Conservation (phyloP, 2,113 vertebrate species). For the Lepisosteus osseus region DNA sequence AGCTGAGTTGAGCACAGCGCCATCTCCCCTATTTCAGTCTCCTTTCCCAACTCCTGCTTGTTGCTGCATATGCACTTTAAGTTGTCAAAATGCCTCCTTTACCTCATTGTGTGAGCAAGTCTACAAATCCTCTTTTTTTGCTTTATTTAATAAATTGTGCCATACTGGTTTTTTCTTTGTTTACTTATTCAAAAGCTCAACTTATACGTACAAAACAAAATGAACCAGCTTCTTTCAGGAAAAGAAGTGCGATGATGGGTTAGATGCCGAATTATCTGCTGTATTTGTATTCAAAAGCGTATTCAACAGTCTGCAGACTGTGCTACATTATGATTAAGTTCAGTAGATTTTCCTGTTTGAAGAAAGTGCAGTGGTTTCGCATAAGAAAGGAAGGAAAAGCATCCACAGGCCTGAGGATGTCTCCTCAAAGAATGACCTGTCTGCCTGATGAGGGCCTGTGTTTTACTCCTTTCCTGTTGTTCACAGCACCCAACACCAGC, state of each 20-base stretch:
- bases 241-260: neutral
- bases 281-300: too few species aligned
- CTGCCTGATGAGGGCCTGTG: too few species aligned
- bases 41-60: conserved; percentile 11
- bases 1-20: neutral
- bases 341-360: too few species aligned
- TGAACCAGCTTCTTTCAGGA: neutral
- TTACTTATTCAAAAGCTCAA: neutral
- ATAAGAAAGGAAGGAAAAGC: too few species aligned
- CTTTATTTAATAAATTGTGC: conserved; percentile 17
- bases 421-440: too few species aligned
- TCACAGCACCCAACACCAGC: too few species aligned
- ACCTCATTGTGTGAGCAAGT: conserved; percentile 19
- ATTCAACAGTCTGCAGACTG: too few species aligned
- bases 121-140: conserved; percentile 4
- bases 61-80: conserved; percentile 20
- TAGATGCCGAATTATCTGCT: neutral
- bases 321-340: too few species aligned
- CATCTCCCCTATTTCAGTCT: neutral
- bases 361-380: too few species aligned
- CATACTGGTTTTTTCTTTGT: conserved; percentile 7
- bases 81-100: conserved; percentile 12
- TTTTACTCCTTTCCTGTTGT: too few species aligned
- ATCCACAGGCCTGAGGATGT: too few species aligned
- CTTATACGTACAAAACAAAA: neutral